These are phyloP conservation scores for Carassius gibelio DNA, from an alignment of 2,113 vertebrate genomes.

Conservation along the genomic window DNA sequence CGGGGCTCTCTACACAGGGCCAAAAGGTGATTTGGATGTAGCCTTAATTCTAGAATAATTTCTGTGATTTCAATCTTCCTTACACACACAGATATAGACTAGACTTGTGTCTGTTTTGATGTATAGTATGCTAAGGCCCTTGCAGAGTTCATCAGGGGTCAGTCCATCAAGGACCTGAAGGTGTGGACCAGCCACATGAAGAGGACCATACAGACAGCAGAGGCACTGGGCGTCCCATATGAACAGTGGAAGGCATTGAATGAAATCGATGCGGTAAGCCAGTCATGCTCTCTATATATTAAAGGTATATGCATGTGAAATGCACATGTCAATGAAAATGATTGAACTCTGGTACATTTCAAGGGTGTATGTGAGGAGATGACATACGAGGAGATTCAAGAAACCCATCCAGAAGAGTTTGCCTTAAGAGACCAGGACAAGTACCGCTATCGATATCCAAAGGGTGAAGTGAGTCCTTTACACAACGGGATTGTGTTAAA, in stretches of 20 bases:
- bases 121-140: conserved; percentile 82
- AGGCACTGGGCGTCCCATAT: conserved; percentile 81
- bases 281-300: background rate
- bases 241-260: conserved; percentile 95
- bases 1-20: conserved; percentile 79
- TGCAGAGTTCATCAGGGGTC: conserved; percentile 79
- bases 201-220: conserved; percentile 87
- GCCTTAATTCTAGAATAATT: background rate
- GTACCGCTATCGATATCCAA: conserved; percentile 91
- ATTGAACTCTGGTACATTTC: background rate
- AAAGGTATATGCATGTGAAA: background rate
- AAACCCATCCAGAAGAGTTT: conserved; percentile 82
- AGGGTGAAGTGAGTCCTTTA: conserved; percentile 80
- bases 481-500: background rate
- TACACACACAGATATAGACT: background rate
- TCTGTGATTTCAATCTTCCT: background rate
- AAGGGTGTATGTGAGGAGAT: conserved; percentile 92
- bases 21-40: conserved; percentile 69
- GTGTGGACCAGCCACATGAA: conserved; percentile 93
- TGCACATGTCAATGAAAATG: background rate
- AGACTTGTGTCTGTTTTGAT: background rate
- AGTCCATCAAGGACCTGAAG: conserved; percentile 83
- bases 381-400: conserved; percentile 91
- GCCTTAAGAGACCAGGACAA: conserved; percentile 91
- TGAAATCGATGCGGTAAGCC: conserved; percentile 88